Evolutionary conservation across 2,888 invertebrate species (phyloP).

Genomic region (Oscheius sp.): DNA sequence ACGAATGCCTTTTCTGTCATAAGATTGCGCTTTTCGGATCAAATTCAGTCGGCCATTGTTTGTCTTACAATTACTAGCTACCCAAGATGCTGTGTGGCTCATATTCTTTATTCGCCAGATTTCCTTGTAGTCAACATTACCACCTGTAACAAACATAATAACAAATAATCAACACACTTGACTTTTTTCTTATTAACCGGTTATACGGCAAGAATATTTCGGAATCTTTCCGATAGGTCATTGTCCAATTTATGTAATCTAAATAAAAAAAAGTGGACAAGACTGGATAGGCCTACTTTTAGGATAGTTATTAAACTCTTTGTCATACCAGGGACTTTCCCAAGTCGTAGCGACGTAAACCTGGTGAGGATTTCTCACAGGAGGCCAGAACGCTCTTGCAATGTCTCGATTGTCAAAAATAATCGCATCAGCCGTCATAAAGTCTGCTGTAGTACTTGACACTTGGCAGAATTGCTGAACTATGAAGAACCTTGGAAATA

Average conservation of each 20-base stretch:
- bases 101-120: background rate
- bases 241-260: constrained; percentile 56
- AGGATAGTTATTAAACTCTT: background rate
- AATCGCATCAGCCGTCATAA: background rate
- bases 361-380: background rate
- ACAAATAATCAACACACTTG: too few relatives aligned
- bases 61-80: background rate
- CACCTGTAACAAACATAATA: too few relatives aligned
- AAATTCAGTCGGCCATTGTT: background rate
- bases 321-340: background rate
- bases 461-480: background rate
- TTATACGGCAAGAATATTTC: constrained; percentile 51
- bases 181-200: too few relatives aligned
- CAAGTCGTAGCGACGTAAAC: background rate
- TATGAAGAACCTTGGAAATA: background rate
- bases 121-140: background rate
- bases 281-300: background rate
- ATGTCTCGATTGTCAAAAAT: background rate
- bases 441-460: too few relatives aligned
- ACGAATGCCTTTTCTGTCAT: too few relatives aligned
- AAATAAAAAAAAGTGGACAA: too few relatives aligned
- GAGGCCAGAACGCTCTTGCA: too few relatives aligned
- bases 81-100: background rate
- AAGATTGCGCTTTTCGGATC: too few relatives aligned
- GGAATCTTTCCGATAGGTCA: constrained; percentile 50